Conservation (phyloP, 1,140 invertebrate genomes). For the Drosophila subobscura region DNA sequence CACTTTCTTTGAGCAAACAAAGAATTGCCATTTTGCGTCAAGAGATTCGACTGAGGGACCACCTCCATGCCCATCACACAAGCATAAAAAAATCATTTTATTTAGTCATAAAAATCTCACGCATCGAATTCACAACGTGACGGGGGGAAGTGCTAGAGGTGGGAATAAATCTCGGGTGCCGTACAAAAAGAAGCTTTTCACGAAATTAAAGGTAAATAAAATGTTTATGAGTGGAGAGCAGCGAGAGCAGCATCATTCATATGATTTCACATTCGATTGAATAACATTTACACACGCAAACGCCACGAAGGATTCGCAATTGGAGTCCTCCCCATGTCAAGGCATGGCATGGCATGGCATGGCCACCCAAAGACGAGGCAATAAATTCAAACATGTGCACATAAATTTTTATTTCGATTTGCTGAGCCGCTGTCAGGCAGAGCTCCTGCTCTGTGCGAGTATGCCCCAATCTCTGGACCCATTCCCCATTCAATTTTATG, state of each 20-base stretch:
- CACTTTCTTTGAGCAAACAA: constrained; percentile 62
- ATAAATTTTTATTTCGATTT: constrained; percentile 81
- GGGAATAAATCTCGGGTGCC: constrained; percentile 61
- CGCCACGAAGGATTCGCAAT: constrained; percentile 46
- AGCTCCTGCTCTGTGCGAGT: constrained; percentile 4
- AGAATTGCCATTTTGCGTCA: constrained; percentile 72
- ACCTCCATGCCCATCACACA: constrained; percentile 3
- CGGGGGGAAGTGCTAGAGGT: constrained; percentile 18
- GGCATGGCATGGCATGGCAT: constrained; percentile 4
- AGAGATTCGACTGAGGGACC: constrained; percentile 38
- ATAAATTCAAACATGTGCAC: constrained; percentile 80
- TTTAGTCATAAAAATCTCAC: constrained; percentile 75
- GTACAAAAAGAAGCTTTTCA: constrained; percentile 72
- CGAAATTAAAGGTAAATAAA: constrained; percentile 81
- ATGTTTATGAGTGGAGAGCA: constrained; percentile 76
- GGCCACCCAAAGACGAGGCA: constrained; percentile 59
- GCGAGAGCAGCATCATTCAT: constrained; percentile 51
- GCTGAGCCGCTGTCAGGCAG: constrained; percentile 46
- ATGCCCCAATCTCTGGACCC: neutral
- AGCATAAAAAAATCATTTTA: constrained; percentile 66
- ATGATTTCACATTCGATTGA: constrained; percentile 80
- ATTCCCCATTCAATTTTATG: constrained; percentile 62
- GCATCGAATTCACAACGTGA: constrained; percentile 47
- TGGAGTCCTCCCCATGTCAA: constrained; percentile 1
- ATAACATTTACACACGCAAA: constrained; percentile 80